Percentiles rank a stretch among this genome's conserved stretches.
These are phyloP conservation scores for Caenorhabditis afra DNA, from an alignment of 2,888 invertebrate species.

Conservation along the genomic window DNA sequence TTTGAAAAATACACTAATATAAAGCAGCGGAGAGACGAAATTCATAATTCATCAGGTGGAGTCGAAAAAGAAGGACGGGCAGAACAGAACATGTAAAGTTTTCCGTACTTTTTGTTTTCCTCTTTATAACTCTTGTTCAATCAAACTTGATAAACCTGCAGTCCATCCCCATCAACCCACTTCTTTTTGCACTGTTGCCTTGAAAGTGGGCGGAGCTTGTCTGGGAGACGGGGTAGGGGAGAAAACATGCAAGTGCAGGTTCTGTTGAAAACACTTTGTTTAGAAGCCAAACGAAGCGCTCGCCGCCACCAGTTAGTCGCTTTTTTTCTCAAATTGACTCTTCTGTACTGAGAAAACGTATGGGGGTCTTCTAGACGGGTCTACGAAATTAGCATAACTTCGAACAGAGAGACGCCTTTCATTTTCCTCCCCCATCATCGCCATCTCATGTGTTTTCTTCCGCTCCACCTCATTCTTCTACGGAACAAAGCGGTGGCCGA, in stretches of 20 bases:
- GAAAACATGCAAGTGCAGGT: constrained; percentile 3
- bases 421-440: too few species aligned
- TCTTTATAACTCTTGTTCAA: too few species aligned
- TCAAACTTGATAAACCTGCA: too few species aligned
- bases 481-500: constrained; percentile 9
- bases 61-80: not conserved
- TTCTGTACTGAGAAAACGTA: not conserved
- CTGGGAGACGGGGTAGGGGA: not conserved
- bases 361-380: too few species aligned
- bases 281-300: too few species aligned
- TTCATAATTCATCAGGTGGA: constrained; percentile 7
- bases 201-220: too few species aligned
- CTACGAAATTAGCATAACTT: too few species aligned
- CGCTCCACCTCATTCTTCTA: not conserved
- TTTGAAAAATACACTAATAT: not conserved
- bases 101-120: constrained; percentile 2
- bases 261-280: constrained; percentile 2
- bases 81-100: not conserved
- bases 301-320: too few species aligned
- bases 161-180: too few species aligned
- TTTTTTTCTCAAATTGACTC: not conserved
- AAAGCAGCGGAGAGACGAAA: not conserved
- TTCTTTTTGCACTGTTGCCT: too few species aligned
- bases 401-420: too few species aligned
- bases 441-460: not conserved